Percentiles rank a stretch among this genome's conserved stretches.
phyloP scores from a whole-genome alignment of 1,140 invertebrate genomes.

The Cherax quadricarinatus region DNA sequence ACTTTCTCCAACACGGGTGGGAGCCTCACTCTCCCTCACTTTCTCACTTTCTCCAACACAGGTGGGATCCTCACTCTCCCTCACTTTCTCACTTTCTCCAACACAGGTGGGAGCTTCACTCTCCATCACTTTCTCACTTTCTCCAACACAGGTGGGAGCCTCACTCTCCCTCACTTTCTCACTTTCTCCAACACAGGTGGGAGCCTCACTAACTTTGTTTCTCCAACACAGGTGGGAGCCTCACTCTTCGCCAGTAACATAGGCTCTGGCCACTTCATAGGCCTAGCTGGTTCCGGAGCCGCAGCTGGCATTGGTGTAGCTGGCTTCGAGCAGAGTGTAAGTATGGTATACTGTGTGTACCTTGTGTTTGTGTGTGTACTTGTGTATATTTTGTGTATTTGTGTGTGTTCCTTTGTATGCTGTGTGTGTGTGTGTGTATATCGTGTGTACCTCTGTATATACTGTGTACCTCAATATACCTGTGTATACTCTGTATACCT shows the following conservation, averaged over 20 bases:
- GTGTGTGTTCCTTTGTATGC: too few relatives aligned
- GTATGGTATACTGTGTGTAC: neutral
- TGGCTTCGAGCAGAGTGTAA: conserved; percentile 75
- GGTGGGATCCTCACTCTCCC: too few relatives aligned
- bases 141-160: neutral
- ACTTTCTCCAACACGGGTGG: too few relatives aligned
- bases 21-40: too few relatives aligned
- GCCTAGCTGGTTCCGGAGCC: conserved; percentile 76
- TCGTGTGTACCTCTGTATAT: too few relatives aligned
- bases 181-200: neutral
- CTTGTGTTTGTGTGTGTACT: neutral
- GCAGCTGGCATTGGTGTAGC: conserved; percentile 79
- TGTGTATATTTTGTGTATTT: too few relatives aligned
- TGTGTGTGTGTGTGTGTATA: too few relatives aligned
- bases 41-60: too few relatives aligned
- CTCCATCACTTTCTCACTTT: neutral
- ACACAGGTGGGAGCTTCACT: neutral
- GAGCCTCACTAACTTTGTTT: too few relatives aligned
- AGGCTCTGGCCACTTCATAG: conserved; percentile 40
- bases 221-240: conserved; percentile 78
- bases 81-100: neutral
- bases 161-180: neutral
- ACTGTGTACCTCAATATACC: too few relatives aligned
- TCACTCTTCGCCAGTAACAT: conserved; percentile 80
- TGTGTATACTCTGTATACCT: too few relatives aligned